phyloP scores from a whole-genome alignment of 2,797 vertebrate genomes.

The Sternotherus odoratus region DNA sequence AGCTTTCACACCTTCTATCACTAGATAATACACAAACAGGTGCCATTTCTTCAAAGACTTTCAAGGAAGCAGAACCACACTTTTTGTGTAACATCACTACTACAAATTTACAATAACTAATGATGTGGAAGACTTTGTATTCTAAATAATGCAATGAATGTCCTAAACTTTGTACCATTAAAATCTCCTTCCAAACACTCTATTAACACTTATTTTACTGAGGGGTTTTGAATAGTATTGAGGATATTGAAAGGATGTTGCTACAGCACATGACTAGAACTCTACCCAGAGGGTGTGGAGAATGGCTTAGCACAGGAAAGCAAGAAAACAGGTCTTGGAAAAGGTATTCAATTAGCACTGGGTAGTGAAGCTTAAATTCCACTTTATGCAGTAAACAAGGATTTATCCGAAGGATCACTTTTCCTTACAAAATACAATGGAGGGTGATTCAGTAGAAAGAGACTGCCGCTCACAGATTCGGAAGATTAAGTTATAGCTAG shows the following conservation, averaged over 20 bases:
- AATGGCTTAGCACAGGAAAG: not conserved
- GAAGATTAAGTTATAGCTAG: not conserved
- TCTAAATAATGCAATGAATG: not conserved
- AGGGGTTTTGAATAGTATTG: not conserved
- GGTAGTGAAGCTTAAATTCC: not conserved
- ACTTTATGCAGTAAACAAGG: not conserved
- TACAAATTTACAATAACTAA: not conserved
- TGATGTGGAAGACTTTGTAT: not conserved
- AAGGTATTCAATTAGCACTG: not conserved
- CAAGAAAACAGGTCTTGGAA: fast-evolving
- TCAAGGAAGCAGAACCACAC: not conserved
- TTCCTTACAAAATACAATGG: not conserved
- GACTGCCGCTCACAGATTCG: not conserved
- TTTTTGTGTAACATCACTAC: not conserved
- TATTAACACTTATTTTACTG: not conserved
- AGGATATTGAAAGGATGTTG: not conserved
- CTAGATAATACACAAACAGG: not conserved
- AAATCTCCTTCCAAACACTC: not conserved
- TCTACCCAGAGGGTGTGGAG: not conserved
- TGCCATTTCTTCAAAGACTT: not conserved
- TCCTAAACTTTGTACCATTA: not conserved
- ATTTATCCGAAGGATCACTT: not conserved
- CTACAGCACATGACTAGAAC: not conserved
- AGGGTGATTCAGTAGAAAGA: not conserved
- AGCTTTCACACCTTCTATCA: not conserved